These are phyloP conservation scores for Pocillopora verrucosa DNA, from an alignment of 64 coral and sea anemone genomes.

Conservation along the genomic window DNA sequence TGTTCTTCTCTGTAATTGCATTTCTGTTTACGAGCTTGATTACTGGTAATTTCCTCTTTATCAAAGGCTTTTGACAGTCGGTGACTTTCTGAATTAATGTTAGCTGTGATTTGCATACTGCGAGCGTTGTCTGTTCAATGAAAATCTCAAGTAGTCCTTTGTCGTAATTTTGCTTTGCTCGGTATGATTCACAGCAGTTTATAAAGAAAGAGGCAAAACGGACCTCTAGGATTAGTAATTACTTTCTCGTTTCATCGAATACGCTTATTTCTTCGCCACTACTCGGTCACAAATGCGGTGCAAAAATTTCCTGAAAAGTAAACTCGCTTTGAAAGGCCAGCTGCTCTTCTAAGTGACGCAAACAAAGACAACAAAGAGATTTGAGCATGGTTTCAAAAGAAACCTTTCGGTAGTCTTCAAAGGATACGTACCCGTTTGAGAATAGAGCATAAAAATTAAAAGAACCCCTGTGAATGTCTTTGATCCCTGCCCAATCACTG, in stretches of 20 bases:
- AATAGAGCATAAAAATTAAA: not conserved
- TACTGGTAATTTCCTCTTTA: constrained; percentile 52
- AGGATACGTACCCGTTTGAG: not conserved
- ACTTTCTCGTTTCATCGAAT: not conserved
- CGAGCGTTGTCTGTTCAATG: not conserved
- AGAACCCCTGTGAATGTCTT: not conserved
- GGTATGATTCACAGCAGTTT: not conserved
- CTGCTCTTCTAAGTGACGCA: constrained; percentile 35
- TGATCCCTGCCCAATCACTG: not conserved
- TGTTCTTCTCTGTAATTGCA: constrained; percentile 32
- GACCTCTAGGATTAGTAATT: not conserved
- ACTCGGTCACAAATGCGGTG: not conserved
- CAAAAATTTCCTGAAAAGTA: constrained; percentile 4
- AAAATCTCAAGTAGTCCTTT: not conserved
- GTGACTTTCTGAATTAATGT: constrained; percentile 11
- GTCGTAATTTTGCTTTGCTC: not conserved
- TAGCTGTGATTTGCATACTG: constrained; percentile 34
- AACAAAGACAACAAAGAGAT: constrained; percentile 38
- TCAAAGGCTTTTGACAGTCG: constrained; percentile 46
- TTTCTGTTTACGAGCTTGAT: constrained; percentile 52
- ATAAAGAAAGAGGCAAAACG: not conserved
- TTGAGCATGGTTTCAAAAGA: not conserved
- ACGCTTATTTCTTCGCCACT: constrained; percentile 6
- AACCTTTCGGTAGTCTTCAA: not conserved
- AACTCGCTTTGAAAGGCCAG: constrained; percentile 25